phyloP scores from a whole-genome alignment of 2,797 vertebrate species.

The Arnoldichthys spilopterus region DNA sequence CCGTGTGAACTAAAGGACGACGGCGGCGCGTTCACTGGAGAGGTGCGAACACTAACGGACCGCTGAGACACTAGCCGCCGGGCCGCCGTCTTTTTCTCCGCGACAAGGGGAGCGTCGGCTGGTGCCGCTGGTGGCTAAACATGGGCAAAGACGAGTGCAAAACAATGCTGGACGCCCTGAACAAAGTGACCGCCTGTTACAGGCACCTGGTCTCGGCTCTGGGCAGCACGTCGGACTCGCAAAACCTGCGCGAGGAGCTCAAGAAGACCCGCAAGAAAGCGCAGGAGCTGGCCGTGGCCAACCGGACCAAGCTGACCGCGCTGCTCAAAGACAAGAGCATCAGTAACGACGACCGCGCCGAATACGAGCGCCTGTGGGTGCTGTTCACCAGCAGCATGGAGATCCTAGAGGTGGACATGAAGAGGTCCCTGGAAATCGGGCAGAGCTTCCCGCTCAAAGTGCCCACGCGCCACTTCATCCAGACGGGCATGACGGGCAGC shows the following conservation, averaged over 20 bases:
- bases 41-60: no score
- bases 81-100: neutral
- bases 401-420: slow-evolving; percentile 95
- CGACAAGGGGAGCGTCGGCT: neutral
- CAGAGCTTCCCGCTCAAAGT: slow-evolving; percentile 92
- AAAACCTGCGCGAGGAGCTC: slow-evolving; percentile 93
- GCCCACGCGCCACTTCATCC: slow-evolving; percentile 90
- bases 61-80: no score
- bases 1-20: slow-evolving; percentile 53
- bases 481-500: slow-evolving; percentile 92
- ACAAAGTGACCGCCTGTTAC: slow-evolving; percentile 93
- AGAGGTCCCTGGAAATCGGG: slow-evolving; percentile 89
- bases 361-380: slow-evolving; percentile 97
- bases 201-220: slow-evolving; percentile 91
- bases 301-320: slow-evolving; percentile 86
- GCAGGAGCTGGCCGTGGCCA: slow-evolving; percentile 89
- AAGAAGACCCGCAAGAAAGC: slow-evolving; percentile 93
- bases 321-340: slow-evolving; percentile 87
- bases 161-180: slow-evolving; percentile 92
- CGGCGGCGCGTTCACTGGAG: slow-evolving; percentile 14
- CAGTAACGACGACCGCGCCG: slow-evolving; percentile 86
- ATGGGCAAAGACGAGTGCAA: slow-evolving; percentile 96
- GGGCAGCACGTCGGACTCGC: slow-evolving; percentile 94
- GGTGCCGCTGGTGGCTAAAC: neutral
- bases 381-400: slow-evolving; percentile 96